Base-by-base conservation (phyloP, 2,113 vertebrate genomes). In the Pavo muticus region DNA sequence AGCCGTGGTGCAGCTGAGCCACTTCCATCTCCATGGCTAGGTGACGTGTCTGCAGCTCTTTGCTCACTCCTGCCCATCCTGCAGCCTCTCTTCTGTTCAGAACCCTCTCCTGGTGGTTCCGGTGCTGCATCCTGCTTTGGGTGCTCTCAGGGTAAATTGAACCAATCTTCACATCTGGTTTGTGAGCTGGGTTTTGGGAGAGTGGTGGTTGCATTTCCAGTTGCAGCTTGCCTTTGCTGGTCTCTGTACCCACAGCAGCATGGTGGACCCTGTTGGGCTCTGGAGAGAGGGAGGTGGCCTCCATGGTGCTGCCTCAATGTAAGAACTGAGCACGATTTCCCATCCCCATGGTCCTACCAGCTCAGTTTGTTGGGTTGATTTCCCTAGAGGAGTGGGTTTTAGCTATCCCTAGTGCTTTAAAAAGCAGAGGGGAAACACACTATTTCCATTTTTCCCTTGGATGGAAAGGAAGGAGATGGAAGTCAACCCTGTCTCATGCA, bases 331-430 rank as follows among this genome's bases (percentile, higher is more conserved):
- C 15, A 20, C 13, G 5, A 14, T 63, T 39, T 39, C 4, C 10
- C 57, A 30, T 29, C 25, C 35, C 17, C 5, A 4, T 13, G 45
- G 39, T 32, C 11, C 81, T 74, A 42, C 30, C 84, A 84, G 56
- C 17, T 52, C 0, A 0, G 6, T 35, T 35, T 7, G 11, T 48
- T 16, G 3, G 2, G 47, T 42, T 57, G 57, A 45, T 75, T 64
- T 64, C 77, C n/a, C n/a, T 8, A 1, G 25, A 74, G 76, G 17
- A 78, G 63, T 5, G 30, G 7, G 44, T 7, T 67, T 27, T 81
- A 60, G 19, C 40, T 91, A 59, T 63, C 32, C 42, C 8, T 20
- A 59, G 65, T 39, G 32, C 57, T 84, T 74, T 60, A 21, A 82
- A 54, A 61, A 67, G 4, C 14, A 27, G 13, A 3, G 9, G 75